A percentile compares a stretch with the other conserved stretches of the same genome.
Evolutionary conservation across 92 coral and sea anemone species (phyloP).

Genomic region (Epizoanthus illoricatus): DNA sequence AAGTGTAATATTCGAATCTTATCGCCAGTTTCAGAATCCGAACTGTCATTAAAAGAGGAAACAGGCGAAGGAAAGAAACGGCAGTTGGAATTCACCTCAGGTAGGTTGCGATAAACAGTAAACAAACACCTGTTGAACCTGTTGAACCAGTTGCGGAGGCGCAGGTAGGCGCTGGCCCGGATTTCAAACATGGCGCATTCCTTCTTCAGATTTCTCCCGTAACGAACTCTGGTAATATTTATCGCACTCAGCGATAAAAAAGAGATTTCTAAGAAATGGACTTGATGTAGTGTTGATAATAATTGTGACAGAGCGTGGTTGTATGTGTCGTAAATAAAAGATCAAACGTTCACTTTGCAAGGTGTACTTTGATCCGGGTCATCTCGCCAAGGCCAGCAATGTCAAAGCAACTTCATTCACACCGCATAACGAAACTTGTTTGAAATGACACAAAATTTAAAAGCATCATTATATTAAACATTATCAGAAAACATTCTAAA

Average conservation of each 20-base stretch:
- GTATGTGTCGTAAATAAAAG: background rate
- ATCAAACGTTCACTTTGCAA: background rate
- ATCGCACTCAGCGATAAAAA: too few species aligned
- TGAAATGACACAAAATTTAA: background rate
- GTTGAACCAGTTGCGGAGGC: background rate
- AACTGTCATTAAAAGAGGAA: background rate
- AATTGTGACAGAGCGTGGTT: too few species aligned
- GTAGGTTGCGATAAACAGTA: background rate
- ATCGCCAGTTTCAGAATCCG: conserved; percentile 2
- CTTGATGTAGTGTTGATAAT: background rate
- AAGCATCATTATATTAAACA: too few species aligned
- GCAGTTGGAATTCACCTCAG: background rate
- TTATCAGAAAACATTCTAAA: too few species aligned
- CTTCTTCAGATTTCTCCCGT: background rate
- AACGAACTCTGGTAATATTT: too few species aligned
- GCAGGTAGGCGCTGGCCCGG: conserved; percentile 26
- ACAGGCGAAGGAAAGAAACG: background rate
- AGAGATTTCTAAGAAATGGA: background rate
- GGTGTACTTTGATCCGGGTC: background rate
- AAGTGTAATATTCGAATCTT: background rate
- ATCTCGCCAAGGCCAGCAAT: conserved; percentile 10
- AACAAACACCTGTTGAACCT: conserved; percentile 24
- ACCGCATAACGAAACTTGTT: background rate
- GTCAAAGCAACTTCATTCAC: background rate
- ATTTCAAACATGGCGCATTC: conserved; percentile 16